Conservation (phyloP, 2,113 vertebrate species). For the Pelecanoides urinatrix region DNA sequence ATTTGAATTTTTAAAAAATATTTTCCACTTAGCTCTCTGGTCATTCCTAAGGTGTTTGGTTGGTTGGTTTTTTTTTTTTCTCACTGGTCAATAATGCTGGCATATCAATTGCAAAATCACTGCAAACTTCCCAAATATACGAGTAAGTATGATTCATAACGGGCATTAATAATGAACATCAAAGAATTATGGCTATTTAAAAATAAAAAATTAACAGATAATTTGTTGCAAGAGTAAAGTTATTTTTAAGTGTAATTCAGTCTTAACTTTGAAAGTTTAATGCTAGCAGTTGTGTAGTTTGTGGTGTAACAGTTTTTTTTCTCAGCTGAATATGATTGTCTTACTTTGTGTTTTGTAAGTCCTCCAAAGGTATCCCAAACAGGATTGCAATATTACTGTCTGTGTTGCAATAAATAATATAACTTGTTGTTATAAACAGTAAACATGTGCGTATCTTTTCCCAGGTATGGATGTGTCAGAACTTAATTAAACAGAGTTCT, state of each 20-base stretch:
- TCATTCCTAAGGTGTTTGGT: background rate
- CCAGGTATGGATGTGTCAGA: conserved; percentile 96
- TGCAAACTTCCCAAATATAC: background rate
- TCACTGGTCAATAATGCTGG: background rate
- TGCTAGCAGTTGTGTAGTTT: accelerated
- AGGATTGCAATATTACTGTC: background rate
- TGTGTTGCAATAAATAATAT: background rate
- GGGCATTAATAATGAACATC: background rate
- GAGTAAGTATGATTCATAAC: background rate
- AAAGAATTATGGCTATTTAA: background rate
- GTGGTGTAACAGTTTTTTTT: background rate
- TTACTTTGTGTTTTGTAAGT: background rate
- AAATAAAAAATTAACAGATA: background rate
- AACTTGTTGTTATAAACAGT: background rate
- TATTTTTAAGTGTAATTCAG: background rate
- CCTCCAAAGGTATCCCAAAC: background rate
- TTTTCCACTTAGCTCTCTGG: background rate
- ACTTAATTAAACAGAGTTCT: conserved; percentile 88
- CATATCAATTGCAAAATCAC: background rate
- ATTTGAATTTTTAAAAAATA: background rate
- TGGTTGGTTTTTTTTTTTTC: too few species aligned
- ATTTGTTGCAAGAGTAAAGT: background rate
- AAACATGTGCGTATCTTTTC: background rate
- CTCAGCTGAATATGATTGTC: background rate
- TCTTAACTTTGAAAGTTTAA: background rate